Conservation (phyloP, 92 coral and sea anemone genomes). For the Epizoanthus rinbou region DNA sequence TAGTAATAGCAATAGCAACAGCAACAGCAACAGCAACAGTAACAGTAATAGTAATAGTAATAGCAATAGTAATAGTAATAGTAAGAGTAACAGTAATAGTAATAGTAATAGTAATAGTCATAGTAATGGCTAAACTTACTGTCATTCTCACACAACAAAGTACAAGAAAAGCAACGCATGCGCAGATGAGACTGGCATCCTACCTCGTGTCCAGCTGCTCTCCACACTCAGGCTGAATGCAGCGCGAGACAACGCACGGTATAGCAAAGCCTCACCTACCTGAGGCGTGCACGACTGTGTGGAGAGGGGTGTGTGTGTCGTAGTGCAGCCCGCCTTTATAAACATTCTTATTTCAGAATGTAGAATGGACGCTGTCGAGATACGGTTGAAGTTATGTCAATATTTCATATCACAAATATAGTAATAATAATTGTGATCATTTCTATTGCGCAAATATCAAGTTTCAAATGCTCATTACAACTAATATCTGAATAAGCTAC, state of each 20-base stretch:
- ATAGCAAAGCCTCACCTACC: constrained; percentile 1
- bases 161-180: not conserved
- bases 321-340: constrained; percentile 5
- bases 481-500: too few species aligned
- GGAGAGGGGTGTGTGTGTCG: not conserved
- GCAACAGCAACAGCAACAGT: too few species aligned
- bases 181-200: not conserved
- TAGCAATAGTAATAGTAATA: too few species aligned
- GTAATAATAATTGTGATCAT: constrained; percentile 15
- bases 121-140: too few species aligned
- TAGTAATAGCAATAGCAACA: too few species aligned
- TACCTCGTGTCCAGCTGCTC: not conserved
- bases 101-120: too few species aligned
- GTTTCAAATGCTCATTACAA: too few species aligned
- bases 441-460: constrained; percentile 20
- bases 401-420: too few species aligned
- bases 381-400: not conserved
- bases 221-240: not conserved
- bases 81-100: too few species aligned
- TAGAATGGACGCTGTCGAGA: not conserved
- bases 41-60: too few species aligned
- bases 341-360: constrained; percentile 5
- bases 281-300: not conserved
- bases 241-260: constrained; percentile 25
- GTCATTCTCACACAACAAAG: not conserved